Evolutionary conservation across 53 echinoderm and acorn worm genomes (phyloP), one percentile per base, ranked within the genome.

Genomic region (Holothuria leucospilota): DNA sequence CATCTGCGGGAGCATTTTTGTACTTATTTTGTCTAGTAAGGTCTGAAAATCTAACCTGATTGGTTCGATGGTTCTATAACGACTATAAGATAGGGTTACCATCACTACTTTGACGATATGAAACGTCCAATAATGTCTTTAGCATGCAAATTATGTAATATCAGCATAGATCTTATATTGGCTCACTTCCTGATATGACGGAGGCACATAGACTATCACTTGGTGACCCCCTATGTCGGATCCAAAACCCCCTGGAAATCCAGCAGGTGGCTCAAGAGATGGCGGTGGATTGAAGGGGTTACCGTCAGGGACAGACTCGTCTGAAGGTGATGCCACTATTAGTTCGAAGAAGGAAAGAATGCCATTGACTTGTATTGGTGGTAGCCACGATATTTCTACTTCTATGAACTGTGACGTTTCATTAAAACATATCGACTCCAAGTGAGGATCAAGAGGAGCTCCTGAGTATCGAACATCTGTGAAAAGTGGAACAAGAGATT

Each of bases 321-420:
- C 62, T 21, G 60, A 51, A 2, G 80, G 59, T 80, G 80, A 61
- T 20, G 20, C 62, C 61, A 80, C 80, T 34, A 28, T 15, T 68
- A 90, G 49, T 40, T 81, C 29, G 62, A 86, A 90, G 34, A 86
- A 70, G 60, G 62, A 61, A 29, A 90, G 70, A 29, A 86, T 34
- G 2, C 90, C 90, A 59, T 86, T 86, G 72, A 90, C 86, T 80
- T 86, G 81, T 34, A 85, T 85, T 16, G 90, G 90, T 10, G 90
- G 90, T 20, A 90, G 82, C 90, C 90, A 90, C 6, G 90, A 90
- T 13, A 90, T n/a, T 18, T 62, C 60, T 27, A 90, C 86, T 16
- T 61, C 69, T 12, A 86, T 69, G 83, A 71, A 82, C 30, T 62
- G 26, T 39, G 86, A 86, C 6, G 81, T 62, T 40, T 81, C 63